phyloP scores from a whole-genome alignment of 2,888 invertebrate species.

The Chymomyza fuscimana region DNA sequence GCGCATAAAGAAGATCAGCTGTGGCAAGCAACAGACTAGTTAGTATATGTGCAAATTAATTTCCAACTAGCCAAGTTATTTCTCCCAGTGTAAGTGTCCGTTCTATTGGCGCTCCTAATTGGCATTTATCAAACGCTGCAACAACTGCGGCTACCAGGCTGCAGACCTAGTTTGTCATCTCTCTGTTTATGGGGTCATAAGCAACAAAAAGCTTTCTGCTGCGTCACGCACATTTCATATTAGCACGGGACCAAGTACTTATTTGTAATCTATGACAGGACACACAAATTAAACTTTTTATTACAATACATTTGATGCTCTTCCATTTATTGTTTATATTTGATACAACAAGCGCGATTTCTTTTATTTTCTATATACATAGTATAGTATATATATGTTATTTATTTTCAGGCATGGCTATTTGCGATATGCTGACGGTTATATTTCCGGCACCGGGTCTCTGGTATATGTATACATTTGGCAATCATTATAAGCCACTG shows the following conservation, averaged over 20 bases:
- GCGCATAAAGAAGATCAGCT: no score
- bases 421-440: conserved; percentile 96
- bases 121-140: background rate
- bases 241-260: background rate
- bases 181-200: background rate
- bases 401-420: conserved; percentile 87
- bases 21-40: no score
- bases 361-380: background rate
- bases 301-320: background rate
- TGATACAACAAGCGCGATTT: background rate
- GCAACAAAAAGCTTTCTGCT: background rate
- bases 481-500: conserved; percentile 90
- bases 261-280: background rate
- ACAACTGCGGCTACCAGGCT: background rate
- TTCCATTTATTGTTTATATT: background rate
- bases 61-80: background rate
- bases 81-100: background rate
- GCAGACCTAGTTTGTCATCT: background rate
- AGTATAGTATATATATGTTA: background rate
- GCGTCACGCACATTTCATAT: background rate
- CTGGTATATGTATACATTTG: conserved; percentile 94
- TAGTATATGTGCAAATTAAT: no score
- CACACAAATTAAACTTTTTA: background rate
- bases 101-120: background rate
- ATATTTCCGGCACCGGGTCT: conserved; percentile 94